Conservation (phyloP, 2,888 invertebrate species). For the Syrista parreyssii region DNA sequence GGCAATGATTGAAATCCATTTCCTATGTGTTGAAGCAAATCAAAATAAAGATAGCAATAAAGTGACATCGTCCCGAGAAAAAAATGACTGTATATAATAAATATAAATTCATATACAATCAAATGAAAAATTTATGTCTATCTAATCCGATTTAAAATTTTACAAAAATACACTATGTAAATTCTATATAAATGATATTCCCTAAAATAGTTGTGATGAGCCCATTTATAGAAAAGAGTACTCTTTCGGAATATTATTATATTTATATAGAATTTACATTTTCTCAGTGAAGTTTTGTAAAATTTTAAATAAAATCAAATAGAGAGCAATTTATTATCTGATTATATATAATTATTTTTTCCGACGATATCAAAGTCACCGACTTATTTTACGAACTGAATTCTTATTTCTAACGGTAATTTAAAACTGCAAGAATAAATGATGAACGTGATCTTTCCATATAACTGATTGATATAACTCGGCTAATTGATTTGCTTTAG, state of each 20-base stretch:
- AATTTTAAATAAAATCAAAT: no score
- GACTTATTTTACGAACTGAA: no score
- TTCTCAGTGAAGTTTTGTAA: no score
- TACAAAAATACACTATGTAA: no score
- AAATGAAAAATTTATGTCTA: no score
- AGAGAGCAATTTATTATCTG: no score
- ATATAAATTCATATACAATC: slow-evolving; percentile 9
- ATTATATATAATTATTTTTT: slow-evolving; percentile 1
- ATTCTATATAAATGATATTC: no score
- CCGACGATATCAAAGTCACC: background rate
- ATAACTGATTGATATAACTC: background rate
- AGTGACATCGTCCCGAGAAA: slow-evolving; percentile 2
- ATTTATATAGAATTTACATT: no score
- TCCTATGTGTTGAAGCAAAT: slow-evolving; percentile 59
- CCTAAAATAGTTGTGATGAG: no score
- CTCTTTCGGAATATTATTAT: no score
- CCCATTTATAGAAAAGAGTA: no score
- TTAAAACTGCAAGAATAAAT: slow-evolving; percentile 9
- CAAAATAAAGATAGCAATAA: slow-evolving; percentile 2
- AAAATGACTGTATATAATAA: slow-evolving; percentile 1
- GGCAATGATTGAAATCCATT: slow-evolving; percentile 91
- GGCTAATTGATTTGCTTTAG: background rate
- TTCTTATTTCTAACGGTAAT: background rate
- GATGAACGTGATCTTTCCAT: background rate
- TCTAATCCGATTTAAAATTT: no score